Base-by-base conservation (phyloP, 2,113 vertebrate species). In the Craseonycteris thonglongyai region DNA sequence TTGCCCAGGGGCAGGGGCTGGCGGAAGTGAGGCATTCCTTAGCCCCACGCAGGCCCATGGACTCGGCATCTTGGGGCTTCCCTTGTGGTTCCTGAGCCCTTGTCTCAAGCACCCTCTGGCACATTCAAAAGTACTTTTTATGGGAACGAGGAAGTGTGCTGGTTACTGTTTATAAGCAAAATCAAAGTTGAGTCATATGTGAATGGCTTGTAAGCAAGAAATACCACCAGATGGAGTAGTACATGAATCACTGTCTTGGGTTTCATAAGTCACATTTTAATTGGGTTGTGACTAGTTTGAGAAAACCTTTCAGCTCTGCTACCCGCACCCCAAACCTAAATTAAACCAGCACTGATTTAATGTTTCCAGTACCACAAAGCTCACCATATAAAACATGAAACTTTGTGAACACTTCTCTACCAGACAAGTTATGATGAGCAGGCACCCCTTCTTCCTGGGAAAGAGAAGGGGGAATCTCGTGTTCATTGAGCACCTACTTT, bases 211-310 rank as follows among this genome's bases (percentile, higher is more conserved):
- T 54, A 40, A 86, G 76, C 35, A 21, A 88, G 90, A 68, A 38
- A 24, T 51, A 5, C 49, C 0, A 16, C 59, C 93, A 91, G 95
- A 85, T 58, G 88, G 88, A 49, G 63, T 15, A 21, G 3, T 5
- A 6, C 10, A 6, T 95, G 94, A 96, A 51, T 96, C 91, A 96
- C 75, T 2, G 42, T 35, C 93, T 61, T 40, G 75, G 83, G 74
- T 59, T 94, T 33, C 38, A 0, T 94, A 93, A 94, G 79, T 61
- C 90, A 91, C 65, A 13, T 83, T 87, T 76, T 95, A 80, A 94
- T 59, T 59, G 72, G 65, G 35, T 26, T 78, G 80, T 96, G 96
- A 97, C 91, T 93, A 61, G 59, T 90, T 78, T 68, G 92, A 93
- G 93, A 83, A 95, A 84, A 91, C 66, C 82, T 56, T 63, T 65